A percentile compares a stretch with the other conserved stretches of the same genome.
phyloP scores from a whole-genome alignment of 2,113 vertebrate genomes.

The Buteo buteo region DNA sequence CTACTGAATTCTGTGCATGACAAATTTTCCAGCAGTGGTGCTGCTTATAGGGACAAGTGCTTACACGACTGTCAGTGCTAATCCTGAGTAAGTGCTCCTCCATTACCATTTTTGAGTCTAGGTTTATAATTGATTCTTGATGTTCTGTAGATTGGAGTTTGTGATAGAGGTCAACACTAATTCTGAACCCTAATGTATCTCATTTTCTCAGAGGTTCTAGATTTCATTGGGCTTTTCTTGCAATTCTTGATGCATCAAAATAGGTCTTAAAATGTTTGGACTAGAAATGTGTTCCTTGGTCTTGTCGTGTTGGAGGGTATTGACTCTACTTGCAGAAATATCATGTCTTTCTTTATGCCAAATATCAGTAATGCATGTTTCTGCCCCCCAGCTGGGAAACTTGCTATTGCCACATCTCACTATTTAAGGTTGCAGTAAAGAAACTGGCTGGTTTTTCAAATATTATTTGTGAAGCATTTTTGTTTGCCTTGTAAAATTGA shows the following conservation, averaged over 20 bases:
- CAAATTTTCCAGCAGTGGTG: neutral
- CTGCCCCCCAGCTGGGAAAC: neutral
- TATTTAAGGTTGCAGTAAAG: neutral
- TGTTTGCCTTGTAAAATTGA: neutral
- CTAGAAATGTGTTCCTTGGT: neutral
- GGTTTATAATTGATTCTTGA: neutral
- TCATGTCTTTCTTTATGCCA: neutral
- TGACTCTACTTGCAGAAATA: neutral
- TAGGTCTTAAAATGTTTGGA: neutral
- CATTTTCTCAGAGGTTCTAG: neutral
- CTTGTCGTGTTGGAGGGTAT: neutral
- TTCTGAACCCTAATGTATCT: neutral
- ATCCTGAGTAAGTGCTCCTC: neutral
- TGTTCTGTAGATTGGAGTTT: neutral
- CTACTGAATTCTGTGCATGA: neutral
- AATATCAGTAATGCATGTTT: neutral
- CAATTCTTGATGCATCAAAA: neutral
- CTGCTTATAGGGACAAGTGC: accelerated
- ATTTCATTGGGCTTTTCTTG: neutral
- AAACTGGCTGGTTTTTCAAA: neutral
- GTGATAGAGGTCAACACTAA: neutral
- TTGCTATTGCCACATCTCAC: neutral
- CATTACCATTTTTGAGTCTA: neutral
- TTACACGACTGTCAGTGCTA: accelerated
- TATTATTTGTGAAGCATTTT: neutral